Evolutionary conservation across 2,888 invertebrate species (phyloP).

Genomic region (Cataglyphis altisquamis): DNA sequence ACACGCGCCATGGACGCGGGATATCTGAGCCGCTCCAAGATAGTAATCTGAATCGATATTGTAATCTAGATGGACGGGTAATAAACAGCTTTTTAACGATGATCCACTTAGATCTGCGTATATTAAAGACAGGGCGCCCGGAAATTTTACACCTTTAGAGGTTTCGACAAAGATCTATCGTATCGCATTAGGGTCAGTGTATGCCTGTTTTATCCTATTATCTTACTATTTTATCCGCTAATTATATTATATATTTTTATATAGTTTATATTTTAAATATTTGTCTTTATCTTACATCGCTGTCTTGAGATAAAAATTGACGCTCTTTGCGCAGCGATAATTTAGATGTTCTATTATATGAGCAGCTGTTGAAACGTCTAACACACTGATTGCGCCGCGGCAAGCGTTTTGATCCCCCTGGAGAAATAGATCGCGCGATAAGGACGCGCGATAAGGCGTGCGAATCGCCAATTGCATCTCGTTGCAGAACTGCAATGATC

Average conservation of each 20-base stretch:
- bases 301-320: neutral
- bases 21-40: slow-evolving; percentile 22
- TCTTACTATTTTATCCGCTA: neutral
- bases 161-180: neutral
- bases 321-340: neutral
- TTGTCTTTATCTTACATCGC: neutral
- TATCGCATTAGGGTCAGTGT: too few species aligned
- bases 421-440: slow-evolving; percentile 42
- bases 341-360: neutral
- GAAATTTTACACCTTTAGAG: slow-evolving; percentile 15
- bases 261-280: neutral
- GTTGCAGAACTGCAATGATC: neutral
- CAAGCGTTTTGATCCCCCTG: slow-evolving; percentile 32
- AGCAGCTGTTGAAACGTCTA: slow-evolving; percentile 17
- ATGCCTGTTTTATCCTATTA: neutral
- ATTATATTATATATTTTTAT: neutral
- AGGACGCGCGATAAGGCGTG: slow-evolving; percentile 26
- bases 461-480: slow-evolving; percentile 30
- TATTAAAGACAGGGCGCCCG: slow-evolving; percentile 5
- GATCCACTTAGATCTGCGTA: slow-evolving; percentile 33
- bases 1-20: slow-evolving; percentile 32
- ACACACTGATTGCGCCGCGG: slow-evolving; percentile 10
- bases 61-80: slow-evolving; percentile 45
- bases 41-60: slow-evolving; percentile 44
- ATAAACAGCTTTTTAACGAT: slow-evolving; percentile 47